These are phyloP conservation scores for Lasioglossum malachurum DNA, from an alignment of 2,888 invertebrate genomes.

Conservation along the genomic window DNA sequence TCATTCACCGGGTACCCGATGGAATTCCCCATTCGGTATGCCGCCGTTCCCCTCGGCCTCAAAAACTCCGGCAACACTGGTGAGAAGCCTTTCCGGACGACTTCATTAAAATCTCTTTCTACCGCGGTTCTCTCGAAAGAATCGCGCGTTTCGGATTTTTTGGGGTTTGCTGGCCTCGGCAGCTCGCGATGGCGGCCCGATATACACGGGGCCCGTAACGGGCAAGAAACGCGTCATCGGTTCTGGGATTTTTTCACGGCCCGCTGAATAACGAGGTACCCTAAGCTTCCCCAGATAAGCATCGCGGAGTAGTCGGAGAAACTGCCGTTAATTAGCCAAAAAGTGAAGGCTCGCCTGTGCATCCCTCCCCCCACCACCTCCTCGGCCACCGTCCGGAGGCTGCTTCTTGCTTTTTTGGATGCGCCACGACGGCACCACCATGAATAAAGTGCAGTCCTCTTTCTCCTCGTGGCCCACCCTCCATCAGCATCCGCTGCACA, in stretches of 20 bases:
- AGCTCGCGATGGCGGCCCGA: constrained; percentile 49
- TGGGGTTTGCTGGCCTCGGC: neutral
- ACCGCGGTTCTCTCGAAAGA: neutral
- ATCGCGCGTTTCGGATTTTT: neutral
- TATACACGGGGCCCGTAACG: constrained; percentile 10
- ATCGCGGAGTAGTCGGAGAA: constrained; percentile 77
- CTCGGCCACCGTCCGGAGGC: neutral
- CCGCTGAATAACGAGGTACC: constrained; percentile 76
- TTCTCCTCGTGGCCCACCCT: constrained; percentile 37
- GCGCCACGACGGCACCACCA: constrained; percentile 66
- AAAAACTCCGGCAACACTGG: neutral
- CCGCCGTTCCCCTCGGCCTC: neutral
- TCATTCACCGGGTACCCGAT: constrained; percentile 47
- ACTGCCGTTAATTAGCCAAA: constrained; percentile 82
- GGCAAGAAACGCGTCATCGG: constrained; percentile 53
- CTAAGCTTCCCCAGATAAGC: constrained; percentile 77
- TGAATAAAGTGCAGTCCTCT: constrained; percentile 67
- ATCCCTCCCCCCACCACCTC: neutral
- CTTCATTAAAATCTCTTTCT: constrained; percentile 18
- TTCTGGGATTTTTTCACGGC: constrained; percentile 49
- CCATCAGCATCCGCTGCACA: constrained; percentile 61
- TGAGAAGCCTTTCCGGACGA: neutral
- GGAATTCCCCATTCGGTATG: constrained; percentile 50
- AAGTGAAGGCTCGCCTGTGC: constrained; percentile 68
- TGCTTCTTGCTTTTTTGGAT: constrained; percentile 52